phyloP scores from a whole-genome alignment of 2,888 invertebrate species.

The Ormyrus labotus region DNA sequence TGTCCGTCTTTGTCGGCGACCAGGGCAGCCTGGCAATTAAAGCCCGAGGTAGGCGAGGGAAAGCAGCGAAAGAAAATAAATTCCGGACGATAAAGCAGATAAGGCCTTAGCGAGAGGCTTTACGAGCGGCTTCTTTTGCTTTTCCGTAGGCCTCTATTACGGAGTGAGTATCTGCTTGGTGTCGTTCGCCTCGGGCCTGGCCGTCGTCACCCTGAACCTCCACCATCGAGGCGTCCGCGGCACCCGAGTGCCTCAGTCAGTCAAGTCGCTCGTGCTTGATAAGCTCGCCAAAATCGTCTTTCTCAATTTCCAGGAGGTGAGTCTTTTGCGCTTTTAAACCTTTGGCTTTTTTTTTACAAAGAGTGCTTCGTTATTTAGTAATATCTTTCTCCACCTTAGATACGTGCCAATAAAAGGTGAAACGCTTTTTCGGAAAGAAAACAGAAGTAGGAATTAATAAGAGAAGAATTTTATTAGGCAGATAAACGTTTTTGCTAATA shows the following conservation, averaged over 20 bases:
- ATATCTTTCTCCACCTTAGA: no score
- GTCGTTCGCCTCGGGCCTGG: constrained; percentile 87
- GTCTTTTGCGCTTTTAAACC: background rate
- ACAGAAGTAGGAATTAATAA: no score
- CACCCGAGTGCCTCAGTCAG: constrained; percentile 84
- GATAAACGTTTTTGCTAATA: no score
- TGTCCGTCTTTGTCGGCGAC: no score
- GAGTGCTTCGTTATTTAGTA: no score
- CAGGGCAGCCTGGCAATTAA: no score
- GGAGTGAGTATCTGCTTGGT: constrained; percentile 89
- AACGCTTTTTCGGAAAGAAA: no score
- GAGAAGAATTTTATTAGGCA: no score
- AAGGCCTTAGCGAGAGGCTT: background rate
- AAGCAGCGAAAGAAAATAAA: background rate
- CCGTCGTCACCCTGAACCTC: constrained; percentile 90
- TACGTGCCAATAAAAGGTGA: no score
- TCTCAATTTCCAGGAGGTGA: constrained; percentile 81
- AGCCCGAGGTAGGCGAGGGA: no score
- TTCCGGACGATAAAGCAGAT: constrained; percentile 16
- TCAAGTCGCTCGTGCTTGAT: constrained; percentile 85
- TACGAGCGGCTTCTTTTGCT: background rate
- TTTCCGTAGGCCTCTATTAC: constrained; percentile 83
- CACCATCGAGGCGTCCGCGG: constrained; percentile 91
- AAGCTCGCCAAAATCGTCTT: constrained; percentile 85
- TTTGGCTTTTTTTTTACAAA: no score